These are phyloP conservation scores for Mobula birostris DNA, from an alignment of 2,113 vertebrate genomes.

Conservation along the genomic window DNA sequence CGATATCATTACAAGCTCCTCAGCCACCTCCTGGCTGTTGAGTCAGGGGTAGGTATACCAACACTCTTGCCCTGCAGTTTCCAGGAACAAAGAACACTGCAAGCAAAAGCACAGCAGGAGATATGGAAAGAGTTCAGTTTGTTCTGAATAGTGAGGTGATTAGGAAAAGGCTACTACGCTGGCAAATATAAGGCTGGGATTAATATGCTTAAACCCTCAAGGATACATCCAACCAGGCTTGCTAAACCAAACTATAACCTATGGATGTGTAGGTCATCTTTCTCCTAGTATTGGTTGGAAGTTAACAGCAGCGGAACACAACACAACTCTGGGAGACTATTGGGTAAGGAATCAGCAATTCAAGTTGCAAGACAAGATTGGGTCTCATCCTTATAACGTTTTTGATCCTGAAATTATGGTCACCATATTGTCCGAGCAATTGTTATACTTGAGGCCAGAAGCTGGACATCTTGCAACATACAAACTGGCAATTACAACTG, in stretches of 20 bases:
- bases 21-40: neutral
- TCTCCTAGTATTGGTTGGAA: neutral
- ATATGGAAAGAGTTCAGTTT: neutral
- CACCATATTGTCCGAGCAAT: neutral
- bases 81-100: neutral
- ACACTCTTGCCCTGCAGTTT: neutral
- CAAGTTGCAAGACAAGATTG: neutral
- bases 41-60: neutral
- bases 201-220: neutral
- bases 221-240: neutral
- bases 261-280: neutral
- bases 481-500: neutral
- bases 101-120: neutral
- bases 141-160: too few relatives aligned
- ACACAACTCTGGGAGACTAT: neutral
- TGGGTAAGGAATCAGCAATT: neutral
- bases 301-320: neutral
- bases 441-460: neutral
- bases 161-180: neutral
- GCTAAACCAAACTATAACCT: neutral
- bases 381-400: neutral
- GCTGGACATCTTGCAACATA: neutral
- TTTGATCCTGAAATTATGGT: neutral
- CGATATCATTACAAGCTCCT: neutral
- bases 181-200: neutral